A percentile compares a stretch with the other conserved stretches of the same genome.
Conservation (phyloP, 2,113 vertebrate genomes). For the Strigops habroptila region DNA sequence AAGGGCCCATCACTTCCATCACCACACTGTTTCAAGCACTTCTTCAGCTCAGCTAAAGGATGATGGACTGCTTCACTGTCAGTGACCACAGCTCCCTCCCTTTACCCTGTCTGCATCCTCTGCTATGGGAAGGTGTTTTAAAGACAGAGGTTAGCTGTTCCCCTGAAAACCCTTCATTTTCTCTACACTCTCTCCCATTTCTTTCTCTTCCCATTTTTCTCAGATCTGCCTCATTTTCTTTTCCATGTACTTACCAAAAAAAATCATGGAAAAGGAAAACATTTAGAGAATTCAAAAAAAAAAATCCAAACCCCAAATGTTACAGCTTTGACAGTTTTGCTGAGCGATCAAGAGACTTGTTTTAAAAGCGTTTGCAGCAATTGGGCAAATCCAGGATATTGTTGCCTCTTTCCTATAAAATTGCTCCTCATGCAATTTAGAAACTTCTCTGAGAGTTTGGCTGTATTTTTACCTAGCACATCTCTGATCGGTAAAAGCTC, state of each 20-base stretch:
- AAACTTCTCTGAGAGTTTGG: neutral
- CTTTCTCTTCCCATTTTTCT: neutral
- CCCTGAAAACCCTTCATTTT: neutral
- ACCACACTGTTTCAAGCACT: rapidly evolving
- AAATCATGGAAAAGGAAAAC: neutral
- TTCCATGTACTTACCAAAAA: neutral
- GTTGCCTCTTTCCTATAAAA: constrained; percentile 22
- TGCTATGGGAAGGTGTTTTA: neutral
- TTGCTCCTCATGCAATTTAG: neutral
- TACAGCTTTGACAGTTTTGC: neutral
- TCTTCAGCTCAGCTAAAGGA: neutral
- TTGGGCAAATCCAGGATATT: constrained; percentile 10
- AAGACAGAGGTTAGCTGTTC: neutral
- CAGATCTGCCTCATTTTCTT: neutral
- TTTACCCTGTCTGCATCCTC: neutral
- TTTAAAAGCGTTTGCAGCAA: neutral
- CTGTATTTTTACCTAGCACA: neutral
- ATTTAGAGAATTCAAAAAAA: neutral
- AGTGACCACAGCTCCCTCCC: neutral
- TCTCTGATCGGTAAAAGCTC: neutral
- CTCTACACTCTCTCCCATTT: neutral
- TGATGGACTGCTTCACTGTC: neutral
- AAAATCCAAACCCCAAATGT: neutral
- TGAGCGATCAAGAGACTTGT: neutral
- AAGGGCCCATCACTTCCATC: neutral